phyloP scores from a whole-genome alignment of 1,140 invertebrate species.

The Panagrolaimus sp. region DNA sequence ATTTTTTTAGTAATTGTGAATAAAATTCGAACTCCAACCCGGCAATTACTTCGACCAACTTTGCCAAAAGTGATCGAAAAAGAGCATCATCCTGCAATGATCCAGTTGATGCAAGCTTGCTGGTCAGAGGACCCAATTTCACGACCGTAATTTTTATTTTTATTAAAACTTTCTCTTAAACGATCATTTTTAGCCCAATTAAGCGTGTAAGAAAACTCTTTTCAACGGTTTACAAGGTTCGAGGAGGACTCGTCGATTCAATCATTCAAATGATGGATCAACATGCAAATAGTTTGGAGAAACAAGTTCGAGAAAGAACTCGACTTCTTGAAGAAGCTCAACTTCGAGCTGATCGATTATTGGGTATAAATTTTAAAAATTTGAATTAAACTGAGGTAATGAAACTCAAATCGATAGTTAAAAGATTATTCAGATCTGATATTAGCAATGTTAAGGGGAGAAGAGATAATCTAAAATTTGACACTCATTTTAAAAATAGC shows the following conservation, averaged over 20 bases:
- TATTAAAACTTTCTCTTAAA: too few species aligned
- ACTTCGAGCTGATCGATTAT: not conserved
- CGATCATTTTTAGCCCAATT: too few species aligned
- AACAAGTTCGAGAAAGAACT: slow-evolving; percentile 7
- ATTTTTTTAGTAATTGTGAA: not conserved
- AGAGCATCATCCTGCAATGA: slow-evolving; percentile 14
- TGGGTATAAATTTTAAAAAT: too few species aligned
- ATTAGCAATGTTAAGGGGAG: too few species aligned
- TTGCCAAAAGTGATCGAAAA: slow-evolving; percentile 1
- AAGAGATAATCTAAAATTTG: too few species aligned
- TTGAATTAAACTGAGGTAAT: too few species aligned
- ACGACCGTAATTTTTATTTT: too few species aligned
- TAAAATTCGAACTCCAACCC: not conserved
- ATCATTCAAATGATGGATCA: slow-evolving; percentile 18
- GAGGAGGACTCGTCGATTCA: slow-evolving; percentile 13
- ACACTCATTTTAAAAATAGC: too few species aligned
- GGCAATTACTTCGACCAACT: not conserved
- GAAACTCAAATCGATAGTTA: too few species aligned
- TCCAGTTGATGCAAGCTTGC: slow-evolving; percentile 6
- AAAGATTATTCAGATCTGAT: too few species aligned
- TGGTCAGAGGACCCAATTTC: not conserved
- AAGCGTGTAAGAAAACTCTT: not conserved
- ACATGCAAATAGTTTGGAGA: slow-evolving; percentile 17
- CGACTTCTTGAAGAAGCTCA: slow-evolving; percentile 6
- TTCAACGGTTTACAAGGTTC: not conserved